Conservation (phyloP, 1,140 invertebrate genomes). For the Drosophila ogumai region DNA sequence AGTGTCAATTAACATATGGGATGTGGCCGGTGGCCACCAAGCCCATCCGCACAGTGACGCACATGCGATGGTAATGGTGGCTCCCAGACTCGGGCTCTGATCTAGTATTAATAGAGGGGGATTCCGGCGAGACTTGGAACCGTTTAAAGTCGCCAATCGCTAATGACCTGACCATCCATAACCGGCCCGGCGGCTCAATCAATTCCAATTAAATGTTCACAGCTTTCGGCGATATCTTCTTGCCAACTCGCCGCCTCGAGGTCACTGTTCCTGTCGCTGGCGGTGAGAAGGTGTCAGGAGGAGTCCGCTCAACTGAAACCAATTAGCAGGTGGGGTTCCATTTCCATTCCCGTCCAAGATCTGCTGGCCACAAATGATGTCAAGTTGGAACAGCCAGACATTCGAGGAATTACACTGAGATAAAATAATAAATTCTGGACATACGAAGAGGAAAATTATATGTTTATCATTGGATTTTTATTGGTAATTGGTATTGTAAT, state of each 20-base stretch:
- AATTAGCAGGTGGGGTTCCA: constrained; percentile 58
- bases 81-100: neutral
- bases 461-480: no score
- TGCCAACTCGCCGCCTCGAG: constrained; percentile 18
- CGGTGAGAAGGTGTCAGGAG: constrained; percentile 49
- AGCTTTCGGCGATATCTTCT: constrained; percentile 35
- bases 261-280: constrained; percentile 41
- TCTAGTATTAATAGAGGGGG: constrained; percentile 44
- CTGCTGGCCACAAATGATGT: constrained; percentile 24
- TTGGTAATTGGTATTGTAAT: no score
- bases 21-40: constrained; percentile 51
- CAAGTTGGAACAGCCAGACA: constrained; percentile 4
- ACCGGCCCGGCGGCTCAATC: constrained; percentile 33
- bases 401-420: constrained; percentile 4
- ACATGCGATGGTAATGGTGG: constrained; percentile 8
- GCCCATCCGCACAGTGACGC: constrained; percentile 53
- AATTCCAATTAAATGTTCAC: constrained; percentile 53
- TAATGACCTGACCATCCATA: constrained; percentile 40
- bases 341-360: constrained; percentile 26
- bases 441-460: neutral
- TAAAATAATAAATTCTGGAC: neutral
- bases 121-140: constrained; percentile 21
- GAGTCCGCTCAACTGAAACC: constrained; percentile 42
- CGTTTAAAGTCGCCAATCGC: constrained; percentile 36
- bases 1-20: constrained; percentile 76